A percentile compares a stretch with the other conserved stretches of the same genome.
These are phyloP conservation scores for Desmophyllum pertusum DNA, from an alignment of 92 coral and sea anemone genomes.

Conservation along the genomic window DNA sequence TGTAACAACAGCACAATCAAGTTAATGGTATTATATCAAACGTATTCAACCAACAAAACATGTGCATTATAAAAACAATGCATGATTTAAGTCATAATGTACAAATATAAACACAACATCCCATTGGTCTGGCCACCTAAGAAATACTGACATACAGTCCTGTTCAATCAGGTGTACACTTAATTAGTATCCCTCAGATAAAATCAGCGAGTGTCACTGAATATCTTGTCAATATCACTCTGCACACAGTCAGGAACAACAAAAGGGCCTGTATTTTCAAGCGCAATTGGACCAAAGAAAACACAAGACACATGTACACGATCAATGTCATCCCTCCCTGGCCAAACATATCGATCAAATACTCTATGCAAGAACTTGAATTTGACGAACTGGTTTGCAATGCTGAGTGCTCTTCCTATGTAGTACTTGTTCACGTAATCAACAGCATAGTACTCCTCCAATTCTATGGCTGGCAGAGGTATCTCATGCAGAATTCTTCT, in stretches of 20 bases:
- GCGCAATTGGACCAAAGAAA: constrained; percentile 23
- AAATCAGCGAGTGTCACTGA: neutral
- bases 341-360: constrained; percentile 45
- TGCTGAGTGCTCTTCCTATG: constrained; percentile 55
- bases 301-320: constrained; percentile 45
- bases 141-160: no score
- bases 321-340: constrained; percentile 52
- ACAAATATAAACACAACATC: no score
- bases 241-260: neutral
- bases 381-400: constrained; percentile 25
- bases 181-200: no score
- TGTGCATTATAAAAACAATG: no score
- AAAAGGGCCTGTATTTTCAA: neutral
- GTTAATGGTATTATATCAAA: no score
- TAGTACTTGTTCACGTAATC: constrained; percentile 50
- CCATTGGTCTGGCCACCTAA: no score
- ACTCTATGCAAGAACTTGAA: constrained; percentile 58
- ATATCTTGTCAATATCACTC: neutral
- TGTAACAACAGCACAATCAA: no score
- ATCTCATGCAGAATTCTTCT: neutral
- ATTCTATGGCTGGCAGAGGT: constrained; percentile 31
- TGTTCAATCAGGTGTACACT: no score
- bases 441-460: constrained; percentile 53
- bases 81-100: no score
- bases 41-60: no score